Evolutionary conservation across 92 coral and sea anemone species (phyloP), one percentile per base, ranked within the genome.

Genomic region (Micromussa lordhowensis): DNA sequence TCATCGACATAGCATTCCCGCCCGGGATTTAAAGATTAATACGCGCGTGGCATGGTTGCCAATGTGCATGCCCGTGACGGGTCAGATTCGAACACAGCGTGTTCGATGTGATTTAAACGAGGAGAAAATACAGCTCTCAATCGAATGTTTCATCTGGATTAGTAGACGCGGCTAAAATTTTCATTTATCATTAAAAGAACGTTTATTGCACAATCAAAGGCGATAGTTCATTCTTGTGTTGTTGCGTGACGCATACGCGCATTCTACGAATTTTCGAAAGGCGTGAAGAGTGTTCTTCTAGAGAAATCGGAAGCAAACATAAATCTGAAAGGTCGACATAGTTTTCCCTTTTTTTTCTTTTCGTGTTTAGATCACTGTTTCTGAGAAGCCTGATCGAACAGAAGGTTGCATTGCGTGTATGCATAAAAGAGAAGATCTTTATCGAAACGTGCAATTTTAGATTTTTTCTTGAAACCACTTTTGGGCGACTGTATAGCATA

Each of bases 361-460:
- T 4, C 71, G 14, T 26, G 29, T n/a, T 66, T 11, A 17, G 13
- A 1, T 28, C 17, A 4, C 17, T 66, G 5, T 10, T 66, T 66
- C 71, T 10, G 13, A 26, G 71, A 2, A 28, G 34, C 4, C 10
- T 66, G 5, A 28, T 28, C 1, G 34, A 26, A 12, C 5, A 28
- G 10, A 10, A 19, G 32, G 17, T 0, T 66, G 13, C 34, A 19
- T 28, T 18, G 29, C n/a, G 71, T 24, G 68, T 79, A 19, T 30
- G 18, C 9, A 7, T 13, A 16, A 80, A 80, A 32, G 51, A 21
- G 36, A 10, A 61, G 69, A 57, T 80, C 16, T 29, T 80, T 58
- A 80, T 80, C 83, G 49, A 13, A 57, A 30, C 32, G 10, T 59
- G 83, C 19, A 80, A 59, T 58, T 79, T 79, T 14, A 58, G 29